phyloP scores from a whole-genome alignment of 2,797 vertebrate species.

The Tauraco hartlaubi region DNA sequence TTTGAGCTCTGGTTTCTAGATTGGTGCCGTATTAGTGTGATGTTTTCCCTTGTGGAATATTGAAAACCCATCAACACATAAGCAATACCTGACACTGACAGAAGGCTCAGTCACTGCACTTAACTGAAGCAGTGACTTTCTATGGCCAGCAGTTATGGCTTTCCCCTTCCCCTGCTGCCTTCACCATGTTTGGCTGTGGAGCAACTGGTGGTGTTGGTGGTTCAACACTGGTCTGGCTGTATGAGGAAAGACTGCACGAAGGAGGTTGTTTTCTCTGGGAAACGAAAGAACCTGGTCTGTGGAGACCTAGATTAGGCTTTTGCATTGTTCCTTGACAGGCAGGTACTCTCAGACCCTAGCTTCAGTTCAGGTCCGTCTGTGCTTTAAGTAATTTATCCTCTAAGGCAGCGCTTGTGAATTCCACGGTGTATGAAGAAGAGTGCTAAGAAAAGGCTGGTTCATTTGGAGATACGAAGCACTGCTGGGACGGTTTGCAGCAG shows the following conservation, averaged over 20 bases:
- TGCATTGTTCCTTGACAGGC: neutral
- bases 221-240: neutral
- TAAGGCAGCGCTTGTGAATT: neutral
- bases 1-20: neutral
- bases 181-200: neutral
- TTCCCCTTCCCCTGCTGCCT: neutral
- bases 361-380: neutral
- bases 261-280: neutral
- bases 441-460: neutral
- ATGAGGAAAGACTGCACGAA: neutral
- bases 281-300: neutral
- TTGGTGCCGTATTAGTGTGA: neutral
- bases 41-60: neutral
- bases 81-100: neutral
- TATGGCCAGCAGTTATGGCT: too few relatives aligned
- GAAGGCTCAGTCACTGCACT: neutral
- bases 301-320: neutral
- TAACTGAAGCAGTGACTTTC: neutral
- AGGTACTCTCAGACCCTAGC: neutral
- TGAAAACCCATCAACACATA: neutral
- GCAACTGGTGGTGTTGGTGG: neutral
- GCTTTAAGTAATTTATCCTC: neutral
- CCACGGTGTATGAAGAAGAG: neutral
- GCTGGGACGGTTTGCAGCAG: neutral
- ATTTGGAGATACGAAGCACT: neutral